These are phyloP conservation scores for Spodoptera litura DNA, from an alignment of 1,140 invertebrate genomes.

Conservation along the genomic window DNA sequence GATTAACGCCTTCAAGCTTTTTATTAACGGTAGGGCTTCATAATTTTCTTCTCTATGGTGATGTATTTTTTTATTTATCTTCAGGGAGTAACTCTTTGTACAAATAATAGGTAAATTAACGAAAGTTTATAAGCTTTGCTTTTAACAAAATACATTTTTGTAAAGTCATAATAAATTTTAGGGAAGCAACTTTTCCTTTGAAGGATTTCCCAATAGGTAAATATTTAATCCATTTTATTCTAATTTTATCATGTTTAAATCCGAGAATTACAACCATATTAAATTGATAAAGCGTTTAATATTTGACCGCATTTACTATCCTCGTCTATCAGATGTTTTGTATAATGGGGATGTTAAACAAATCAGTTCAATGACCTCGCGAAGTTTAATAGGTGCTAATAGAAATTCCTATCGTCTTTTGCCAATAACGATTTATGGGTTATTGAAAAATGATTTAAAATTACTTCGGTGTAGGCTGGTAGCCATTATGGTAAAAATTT, in stretches of 20 bases:
- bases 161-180: no score
- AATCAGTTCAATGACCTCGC: not conserved
- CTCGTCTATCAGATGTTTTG: not conserved
- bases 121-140: no score
- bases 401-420: not conserved
- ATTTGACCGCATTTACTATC: not conserved
- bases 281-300: not conserved
- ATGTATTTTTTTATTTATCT: not conserved
- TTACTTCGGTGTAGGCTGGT: not conserved
- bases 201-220: no score
- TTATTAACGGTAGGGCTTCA: not conserved
- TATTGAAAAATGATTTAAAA: not conserved
- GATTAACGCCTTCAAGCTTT: conserved; percentile 10
- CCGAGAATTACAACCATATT: not conserved
- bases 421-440: not conserved
- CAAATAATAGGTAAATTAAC: no score
- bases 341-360: conserved; percentile 3
- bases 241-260: no score
- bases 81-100: no score
- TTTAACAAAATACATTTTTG: no score
- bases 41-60: not conserved
- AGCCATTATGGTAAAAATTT: not conserved
- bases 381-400: not conserved
- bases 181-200: no score
- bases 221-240: no score